phyloP scores from a whole-genome alignment of 2,113 vertebrate genomes.

The Bambusicola thoracicus region DNA sequence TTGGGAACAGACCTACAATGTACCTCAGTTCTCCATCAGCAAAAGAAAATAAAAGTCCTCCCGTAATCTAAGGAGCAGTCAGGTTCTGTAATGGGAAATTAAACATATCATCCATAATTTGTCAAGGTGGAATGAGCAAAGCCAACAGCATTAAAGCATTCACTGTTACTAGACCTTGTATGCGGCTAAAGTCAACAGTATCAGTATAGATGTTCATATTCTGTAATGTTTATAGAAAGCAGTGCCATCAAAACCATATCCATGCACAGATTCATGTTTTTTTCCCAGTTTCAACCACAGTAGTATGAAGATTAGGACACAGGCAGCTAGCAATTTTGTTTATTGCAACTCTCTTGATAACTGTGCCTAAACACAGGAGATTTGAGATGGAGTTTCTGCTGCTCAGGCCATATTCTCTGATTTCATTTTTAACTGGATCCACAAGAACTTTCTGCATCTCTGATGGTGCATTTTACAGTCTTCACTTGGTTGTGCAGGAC shows the following conservation, averaged over 20 bases:
- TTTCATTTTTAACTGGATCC: background rate
- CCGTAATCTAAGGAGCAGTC: conserved; percentile 29
- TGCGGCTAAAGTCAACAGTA: conserved; percentile 59
- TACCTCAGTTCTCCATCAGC: conserved; percentile 58
- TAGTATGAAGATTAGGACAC: conserved; percentile 18
- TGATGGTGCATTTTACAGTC: background rate
- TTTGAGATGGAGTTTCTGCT: background rate
- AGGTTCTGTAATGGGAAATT: conserved; percentile 65
- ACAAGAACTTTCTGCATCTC: background rate
- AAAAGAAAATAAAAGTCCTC: conserved; percentile 62
- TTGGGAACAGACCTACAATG: conserved; percentile 34
- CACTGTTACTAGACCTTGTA: conserved; percentile 43
- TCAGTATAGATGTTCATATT: conserved; percentile 43
- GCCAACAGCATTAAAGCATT: conserved; percentile 54
- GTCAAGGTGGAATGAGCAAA: conserved; percentile 69
- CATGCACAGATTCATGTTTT: conserved; percentile 8
- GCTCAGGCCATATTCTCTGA: background rate
- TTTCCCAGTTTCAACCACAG: conserved; percentile 40
- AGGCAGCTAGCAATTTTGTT: background rate
- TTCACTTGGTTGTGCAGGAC: background rate
- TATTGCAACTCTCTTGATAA: conserved; percentile 3
- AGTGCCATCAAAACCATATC: conserved; percentile 13
- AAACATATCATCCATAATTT: conserved; percentile 71
- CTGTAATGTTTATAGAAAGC: conserved; percentile 63
- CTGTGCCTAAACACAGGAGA: background rate